phyloP scores from a whole-genome alignment of 2,797 vertebrate genomes.

The Ciconia nigra region DNA sequence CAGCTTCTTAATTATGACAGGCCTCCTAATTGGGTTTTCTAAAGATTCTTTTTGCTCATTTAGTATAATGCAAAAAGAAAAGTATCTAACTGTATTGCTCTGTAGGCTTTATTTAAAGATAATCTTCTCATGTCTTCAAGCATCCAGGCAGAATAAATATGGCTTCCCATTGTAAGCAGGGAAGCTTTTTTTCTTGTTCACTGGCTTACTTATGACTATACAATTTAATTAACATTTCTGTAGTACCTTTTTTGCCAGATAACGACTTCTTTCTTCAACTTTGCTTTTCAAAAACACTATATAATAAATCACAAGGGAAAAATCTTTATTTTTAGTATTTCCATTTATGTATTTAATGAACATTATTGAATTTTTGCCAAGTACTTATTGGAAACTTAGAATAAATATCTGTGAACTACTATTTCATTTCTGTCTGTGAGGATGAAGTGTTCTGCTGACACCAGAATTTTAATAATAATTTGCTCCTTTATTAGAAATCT shows the following conservation, averaged over 20 bases:
- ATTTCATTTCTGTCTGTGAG: conserved; percentile 66
- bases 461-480: conserved; percentile 67
- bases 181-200: conserved; percentile 47
- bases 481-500: conserved; percentile 66
- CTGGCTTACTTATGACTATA: conserved; percentile 51
- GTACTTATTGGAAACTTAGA: conserved; percentile 68
- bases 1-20: background rate
- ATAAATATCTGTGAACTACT: conserved; percentile 69
- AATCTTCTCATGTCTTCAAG: conserved; percentile 32
- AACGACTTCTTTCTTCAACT: conserved; percentile 61
- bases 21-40: background rate
- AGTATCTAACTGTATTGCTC: background rate
- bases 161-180: conserved; percentile 36
- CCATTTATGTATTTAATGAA: conserved; percentile 79
- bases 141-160: conserved; percentile 37
- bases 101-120: conserved; percentile 15
- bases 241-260: conserved; percentile 75
- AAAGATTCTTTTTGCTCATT: background rate
- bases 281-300: conserved; percentile 47
- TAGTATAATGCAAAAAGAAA: background rate
- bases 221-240: conserved; percentile 79
- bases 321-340: conserved; percentile 81
- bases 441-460: conserved; percentile 49
- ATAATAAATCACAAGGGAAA: conserved; percentile 75
- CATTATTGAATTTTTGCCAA: conserved; percentile 75